phyloP scores from a whole-genome alignment of 2,797 vertebrate species.

The Amblyraja radiata region DNA sequence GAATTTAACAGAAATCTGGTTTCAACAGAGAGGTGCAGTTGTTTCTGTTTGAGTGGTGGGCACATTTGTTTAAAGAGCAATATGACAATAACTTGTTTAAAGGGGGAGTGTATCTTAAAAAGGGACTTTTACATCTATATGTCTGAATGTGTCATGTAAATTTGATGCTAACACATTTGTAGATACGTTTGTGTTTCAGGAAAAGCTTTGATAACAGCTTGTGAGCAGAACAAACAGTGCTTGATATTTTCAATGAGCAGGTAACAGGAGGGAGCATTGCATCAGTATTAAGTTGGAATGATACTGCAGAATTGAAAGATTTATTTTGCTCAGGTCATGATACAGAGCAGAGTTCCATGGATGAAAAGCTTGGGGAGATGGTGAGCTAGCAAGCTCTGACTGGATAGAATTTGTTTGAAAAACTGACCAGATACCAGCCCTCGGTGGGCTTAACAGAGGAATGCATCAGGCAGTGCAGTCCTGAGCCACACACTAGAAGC shows the following conservation, averaged over 20 bases:
- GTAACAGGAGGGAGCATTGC: neutral
- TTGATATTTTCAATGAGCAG: neutral
- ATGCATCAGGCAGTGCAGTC: neutral
- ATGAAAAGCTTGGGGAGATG: neutral
- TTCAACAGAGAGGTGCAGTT: neutral
- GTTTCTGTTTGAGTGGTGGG: neutral
- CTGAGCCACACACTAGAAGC: neutral
- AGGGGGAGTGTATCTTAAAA: neutral
- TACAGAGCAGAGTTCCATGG: neutral
- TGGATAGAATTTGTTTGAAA: neutral
- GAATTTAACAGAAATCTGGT: neutral
- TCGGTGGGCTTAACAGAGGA: neutral
- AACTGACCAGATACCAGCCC: neutral
- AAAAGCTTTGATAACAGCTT: neutral
- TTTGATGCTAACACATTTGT: constrained; percentile 6
- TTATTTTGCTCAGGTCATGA: neutral
- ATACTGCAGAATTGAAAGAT: neutral
- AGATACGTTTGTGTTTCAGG: neutral
- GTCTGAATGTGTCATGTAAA: neutral
- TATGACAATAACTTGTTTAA: neutral
- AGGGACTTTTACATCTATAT: neutral
- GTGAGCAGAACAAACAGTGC: neutral
- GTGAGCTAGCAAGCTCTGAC: neutral
- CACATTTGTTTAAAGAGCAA: neutral
- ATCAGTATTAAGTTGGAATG: neutral